A percentile compares a stretch with the other conserved stretches of the same genome.
These are phyloP conservation scores for Zonitis immaculata DNA, from an alignment of 2,888 invertebrate genomes.

Conservation along the genomic window DNA sequence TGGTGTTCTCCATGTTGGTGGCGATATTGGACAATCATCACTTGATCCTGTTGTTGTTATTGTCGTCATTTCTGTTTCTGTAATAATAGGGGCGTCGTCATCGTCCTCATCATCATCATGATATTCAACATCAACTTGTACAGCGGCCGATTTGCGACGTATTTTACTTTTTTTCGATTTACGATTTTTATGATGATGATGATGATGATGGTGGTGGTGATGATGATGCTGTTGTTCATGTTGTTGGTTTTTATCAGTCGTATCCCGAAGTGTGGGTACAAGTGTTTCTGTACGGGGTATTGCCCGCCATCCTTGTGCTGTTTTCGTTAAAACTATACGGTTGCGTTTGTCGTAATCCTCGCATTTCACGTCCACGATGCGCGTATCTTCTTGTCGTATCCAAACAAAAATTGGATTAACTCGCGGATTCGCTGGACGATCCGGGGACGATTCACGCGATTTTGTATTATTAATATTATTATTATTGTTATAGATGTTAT, in stretches of 20 bases:
- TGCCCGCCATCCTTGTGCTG: slow-evolving; percentile 75
- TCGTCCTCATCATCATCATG: slow-evolving; percentile 30
- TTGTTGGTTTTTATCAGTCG: slow-evolving; percentile 40
- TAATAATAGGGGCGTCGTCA: slow-evolving; percentile 20
- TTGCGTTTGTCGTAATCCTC: slow-evolving; percentile 85
- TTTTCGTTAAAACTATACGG: slow-evolving; percentile 77
- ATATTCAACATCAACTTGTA: slow-evolving; percentile 40
- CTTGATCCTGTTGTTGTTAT: slow-evolving; percentile 13
- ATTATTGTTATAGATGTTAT: slow-evolving; percentile 13
- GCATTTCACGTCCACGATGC: slow-evolving; percentile 78
- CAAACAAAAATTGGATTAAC: slow-evolving; percentile 82
- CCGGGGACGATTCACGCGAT: slow-evolving; percentile 34
- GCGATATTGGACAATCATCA: slow-evolving; percentile 27
- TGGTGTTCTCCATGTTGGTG: slow-evolving; percentile 47
- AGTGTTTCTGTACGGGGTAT: slow-evolving; percentile 70
- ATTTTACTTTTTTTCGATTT: slow-evolving; percentile 36
- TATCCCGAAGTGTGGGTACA: slow-evolving; percentile 49
- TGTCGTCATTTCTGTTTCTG: slow-evolving; percentile 16
- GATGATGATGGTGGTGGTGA: slow-evolving; percentile 33
- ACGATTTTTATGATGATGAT: slow-evolving; percentile 24
- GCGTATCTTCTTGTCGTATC: slow-evolving; percentile 75
- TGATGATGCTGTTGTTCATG: slow-evolving; percentile 49
- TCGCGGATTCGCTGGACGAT: slow-evolving; percentile 55
- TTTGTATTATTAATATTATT: slow-evolving; percentile 1
- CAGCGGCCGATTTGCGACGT: slow-evolving; percentile 42